A percentile compares a stretch with the other conserved stretches of the same genome.
These are phyloP conservation scores for Pristionchus exspectatus DNA, from an alignment of 2,888 invertebrate genomes.

Conservation along the genomic window DNA sequence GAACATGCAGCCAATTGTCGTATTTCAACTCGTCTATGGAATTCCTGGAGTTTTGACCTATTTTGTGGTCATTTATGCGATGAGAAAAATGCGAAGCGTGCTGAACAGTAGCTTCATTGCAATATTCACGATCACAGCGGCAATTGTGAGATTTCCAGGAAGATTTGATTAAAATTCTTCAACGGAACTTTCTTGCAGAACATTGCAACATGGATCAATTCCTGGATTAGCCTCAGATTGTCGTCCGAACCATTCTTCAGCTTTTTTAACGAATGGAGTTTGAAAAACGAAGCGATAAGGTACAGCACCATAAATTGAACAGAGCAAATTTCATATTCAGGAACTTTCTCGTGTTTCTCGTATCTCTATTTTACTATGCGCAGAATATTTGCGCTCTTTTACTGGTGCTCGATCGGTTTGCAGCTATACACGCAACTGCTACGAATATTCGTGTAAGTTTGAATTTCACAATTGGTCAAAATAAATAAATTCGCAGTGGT, in stretches of 20 bases:
- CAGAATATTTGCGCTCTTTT: not conserved
- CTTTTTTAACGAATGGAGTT: not conserved
- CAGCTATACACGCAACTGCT: not conserved
- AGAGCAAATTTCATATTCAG: not conserved
- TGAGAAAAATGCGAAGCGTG: not conserved
- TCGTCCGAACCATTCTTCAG: not conserved
- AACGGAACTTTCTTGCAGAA: not conserved
- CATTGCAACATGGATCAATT: not conserved
- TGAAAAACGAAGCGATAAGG: not conserved
- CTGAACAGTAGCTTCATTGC: slow-evolving; percentile 1
- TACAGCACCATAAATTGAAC: not conserved
- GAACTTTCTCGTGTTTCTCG: not conserved
- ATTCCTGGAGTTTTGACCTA: not conserved
- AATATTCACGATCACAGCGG: not conserved
- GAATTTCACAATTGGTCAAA: not conserved
- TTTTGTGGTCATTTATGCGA: not conserved
- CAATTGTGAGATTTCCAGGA: not conserved
- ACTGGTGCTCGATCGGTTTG: not conserved
- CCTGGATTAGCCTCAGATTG: not conserved
- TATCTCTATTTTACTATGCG: not conserved
- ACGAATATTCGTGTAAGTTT: not conserved
- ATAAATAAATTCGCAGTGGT: not conserved
- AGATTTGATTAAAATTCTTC: not conserved
- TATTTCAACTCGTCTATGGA: slow-evolving; percentile 25
- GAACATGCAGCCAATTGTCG: not conserved